Evolutionary conservation across 2,797 vertebrate species (phyloP), one percentile per base, ranked within the genome.

Genomic region (Pantherophis vulpinus): DNA sequence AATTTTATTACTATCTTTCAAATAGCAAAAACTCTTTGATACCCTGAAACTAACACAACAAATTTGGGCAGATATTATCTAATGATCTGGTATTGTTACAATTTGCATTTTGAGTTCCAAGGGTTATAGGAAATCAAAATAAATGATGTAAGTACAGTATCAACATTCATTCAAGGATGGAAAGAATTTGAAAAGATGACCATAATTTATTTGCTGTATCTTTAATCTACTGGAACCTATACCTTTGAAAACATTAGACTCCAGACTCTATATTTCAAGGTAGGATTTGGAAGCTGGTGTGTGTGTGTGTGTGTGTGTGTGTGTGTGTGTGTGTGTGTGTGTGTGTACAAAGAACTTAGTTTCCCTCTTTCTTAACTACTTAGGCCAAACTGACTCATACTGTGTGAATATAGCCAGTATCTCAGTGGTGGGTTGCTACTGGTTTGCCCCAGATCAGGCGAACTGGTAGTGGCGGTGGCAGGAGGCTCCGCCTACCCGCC

Each of bases 1-100:
- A 94, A 94, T 94, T 20, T 27, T 87, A 87, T 95, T 93, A 94
- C 91, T 94, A 2, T n/a, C 9, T 92, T 95, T 93, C 0, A 27
- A 25, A 42, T 70, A 94, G 90, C 4, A 94, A 94, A 8, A 95
- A 37, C 6, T 54, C 58, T 29, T 93, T 89, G 89, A 59, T 79
- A 42, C 23, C 58, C 4, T 0, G 4, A 86, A 29, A 25, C 70
- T 56, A 94, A n/a, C 47, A 56, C 5, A 93, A 87, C 4, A 66
- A 86, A 3, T 74, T 23, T 93, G 14, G 14, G 5, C 79, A 94
- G 25, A 91, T 89, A 58, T 37, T 91, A 32, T 2, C 61, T 70
- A 79, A 63, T 1, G 87, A 47, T 87, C 14, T 90, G 92, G 58
- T 92, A 2, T 89, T 32, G 89, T 93, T 51, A 86, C 16, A 88